Percentiles rank a stretch among this genome's conserved stretches.
phyloP scores from a whole-genome alignment of 2,113 vertebrate genomes.

The Sprattus sprattus region DNA sequence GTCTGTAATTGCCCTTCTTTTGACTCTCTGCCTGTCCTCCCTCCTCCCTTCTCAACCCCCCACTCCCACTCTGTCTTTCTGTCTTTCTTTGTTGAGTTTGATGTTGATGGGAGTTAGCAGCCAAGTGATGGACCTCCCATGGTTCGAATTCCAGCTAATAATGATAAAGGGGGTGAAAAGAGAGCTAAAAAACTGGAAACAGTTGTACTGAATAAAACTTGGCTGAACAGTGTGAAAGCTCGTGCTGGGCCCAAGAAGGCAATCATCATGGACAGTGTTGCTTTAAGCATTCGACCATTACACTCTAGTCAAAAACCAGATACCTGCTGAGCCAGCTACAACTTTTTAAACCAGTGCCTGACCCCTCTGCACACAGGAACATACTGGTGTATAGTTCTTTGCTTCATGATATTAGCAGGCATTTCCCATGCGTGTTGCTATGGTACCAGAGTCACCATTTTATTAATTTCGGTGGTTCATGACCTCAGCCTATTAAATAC shows the following conservation, averaged over 20 bases:
- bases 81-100: not conserved
- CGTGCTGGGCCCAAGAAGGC: not conserved
- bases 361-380: not conserved
- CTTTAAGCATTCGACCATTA: not conserved
- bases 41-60: not conserved
- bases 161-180: not conserved
- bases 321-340: not conserved
- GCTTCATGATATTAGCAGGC: not conserved
- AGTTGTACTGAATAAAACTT: too few species aligned
- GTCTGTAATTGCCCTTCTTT: not conserved
- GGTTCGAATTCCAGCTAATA: not conserved
- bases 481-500: slow-evolving; percentile 3
- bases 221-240: too few species aligned
- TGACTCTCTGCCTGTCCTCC: not conserved
- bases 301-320: not conserved
- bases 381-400: not conserved
- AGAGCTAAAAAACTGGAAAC: not conserved
- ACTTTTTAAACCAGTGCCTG: not conserved
- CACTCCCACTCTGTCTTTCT: not conserved
- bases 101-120: not conserved
- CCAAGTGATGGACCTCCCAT: not conserved
- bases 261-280: not conserved
- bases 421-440: not conserved
- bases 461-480: not conserved
- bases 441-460: not conserved